A percentile compares a stretch with the other conserved stretches of the same genome.
Evolutionary conservation across 2,113 vertebrate species (phyloP).

Genomic region (Columba livia): DNA sequence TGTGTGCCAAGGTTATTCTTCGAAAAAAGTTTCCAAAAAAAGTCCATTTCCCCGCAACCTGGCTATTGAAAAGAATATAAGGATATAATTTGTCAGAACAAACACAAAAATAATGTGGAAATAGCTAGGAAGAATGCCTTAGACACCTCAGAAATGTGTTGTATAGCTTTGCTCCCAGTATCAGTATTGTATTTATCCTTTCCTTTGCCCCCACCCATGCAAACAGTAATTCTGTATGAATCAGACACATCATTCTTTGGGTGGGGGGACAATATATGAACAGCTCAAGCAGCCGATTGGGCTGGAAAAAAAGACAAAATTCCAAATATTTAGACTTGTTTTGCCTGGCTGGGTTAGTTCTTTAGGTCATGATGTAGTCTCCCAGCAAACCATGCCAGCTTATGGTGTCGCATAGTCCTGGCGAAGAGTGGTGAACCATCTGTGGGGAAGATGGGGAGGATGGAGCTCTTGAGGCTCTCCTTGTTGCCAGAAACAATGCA

Average conservation of each 20-base stretch:
- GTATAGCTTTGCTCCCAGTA: background rate
- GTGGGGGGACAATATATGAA: background rate
- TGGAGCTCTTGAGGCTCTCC: background rate
- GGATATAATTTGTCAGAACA: background rate
- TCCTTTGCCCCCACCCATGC: background rate
- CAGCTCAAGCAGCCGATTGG: background rate
- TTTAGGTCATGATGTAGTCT: background rate
- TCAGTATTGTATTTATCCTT: background rate
- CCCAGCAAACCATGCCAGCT: background rate
- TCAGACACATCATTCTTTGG: background rate
- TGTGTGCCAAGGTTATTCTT: background rate
- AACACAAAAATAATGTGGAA: background rate
- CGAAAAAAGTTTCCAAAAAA: background rate
- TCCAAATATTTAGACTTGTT: background rate
- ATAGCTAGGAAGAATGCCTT: background rate
- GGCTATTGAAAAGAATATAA: background rate
- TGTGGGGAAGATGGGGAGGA: background rate
- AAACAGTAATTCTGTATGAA: background rate
- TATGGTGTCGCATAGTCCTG: background rate
- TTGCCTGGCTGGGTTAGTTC: background rate
- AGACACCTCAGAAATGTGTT: background rate
- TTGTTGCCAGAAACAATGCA: background rate
- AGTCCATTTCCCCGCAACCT: background rate
- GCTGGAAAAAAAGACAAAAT: background rate
- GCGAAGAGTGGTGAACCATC: background rate